Percentiles rank a stretch among this genome's conserved stretches.
Conservation (phyloP, 2,888 invertebrate species). For the Thecocarcelia acutangulata region DNA sequence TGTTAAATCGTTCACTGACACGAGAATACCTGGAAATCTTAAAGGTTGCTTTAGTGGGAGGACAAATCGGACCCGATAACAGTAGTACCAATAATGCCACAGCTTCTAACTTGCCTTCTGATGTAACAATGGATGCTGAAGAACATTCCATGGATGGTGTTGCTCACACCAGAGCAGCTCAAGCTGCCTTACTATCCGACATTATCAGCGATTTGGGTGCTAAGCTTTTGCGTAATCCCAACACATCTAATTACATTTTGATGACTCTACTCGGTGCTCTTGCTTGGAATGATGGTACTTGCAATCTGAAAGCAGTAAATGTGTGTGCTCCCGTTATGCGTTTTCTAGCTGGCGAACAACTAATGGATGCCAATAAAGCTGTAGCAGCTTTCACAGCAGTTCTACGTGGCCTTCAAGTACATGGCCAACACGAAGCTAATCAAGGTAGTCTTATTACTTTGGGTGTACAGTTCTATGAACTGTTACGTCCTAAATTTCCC, state of each 20-base stretch:
- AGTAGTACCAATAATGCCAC: slow-evolving; percentile 60
- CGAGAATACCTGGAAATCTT: slow-evolving; percentile 93
- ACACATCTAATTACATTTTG: slow-evolving; percentile 85
- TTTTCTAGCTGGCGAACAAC: slow-evolving; percentile 85
- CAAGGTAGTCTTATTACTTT: slow-evolving; percentile 89
- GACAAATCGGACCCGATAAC: slow-evolving; percentile 82
- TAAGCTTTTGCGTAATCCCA: slow-evolving; percentile 86
- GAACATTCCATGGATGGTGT: slow-evolving; percentile 88
- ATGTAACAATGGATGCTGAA: slow-evolving; percentile 84
- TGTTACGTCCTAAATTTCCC: slow-evolving; percentile 89
- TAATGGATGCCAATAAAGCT: slow-evolving; percentile 86
- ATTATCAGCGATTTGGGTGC: slow-evolving; percentile 91
- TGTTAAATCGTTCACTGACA: slow-evolving; percentile 91
- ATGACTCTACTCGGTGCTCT: slow-evolving; percentile 85
- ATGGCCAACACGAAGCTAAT: slow-evolving; percentile 95
- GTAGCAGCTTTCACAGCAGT: slow-evolving; percentile 89
- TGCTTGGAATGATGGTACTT: slow-evolving; percentile 93
- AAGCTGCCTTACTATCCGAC: slow-evolving; percentile 84
- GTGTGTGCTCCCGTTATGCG: slow-evolving; percentile 88
- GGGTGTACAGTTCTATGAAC: slow-evolving; percentile 93
- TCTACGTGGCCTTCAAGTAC: slow-evolving; percentile 89
- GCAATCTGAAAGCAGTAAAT: slow-evolving; percentile 90
- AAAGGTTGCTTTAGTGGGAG: slow-evolving; percentile 88
- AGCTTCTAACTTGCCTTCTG: slow-evolving; percentile 67
- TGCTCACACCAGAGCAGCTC: slow-evolving; percentile 82